Evolutionary conservation across 2,113 vertebrate genomes (phyloP).

Genomic region (Dicentrarchus labrax): DNA sequence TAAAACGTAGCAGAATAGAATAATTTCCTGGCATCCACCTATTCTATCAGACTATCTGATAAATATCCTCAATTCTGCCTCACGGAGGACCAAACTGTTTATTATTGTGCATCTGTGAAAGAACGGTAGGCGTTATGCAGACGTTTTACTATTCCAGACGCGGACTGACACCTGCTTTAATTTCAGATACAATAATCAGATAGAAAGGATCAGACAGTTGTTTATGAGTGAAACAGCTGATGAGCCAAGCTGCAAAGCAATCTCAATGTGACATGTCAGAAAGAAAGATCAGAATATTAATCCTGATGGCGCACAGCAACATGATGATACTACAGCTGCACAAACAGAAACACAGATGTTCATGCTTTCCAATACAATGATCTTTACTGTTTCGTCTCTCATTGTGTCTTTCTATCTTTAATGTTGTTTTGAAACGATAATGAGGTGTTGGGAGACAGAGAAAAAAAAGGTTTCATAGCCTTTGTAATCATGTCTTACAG

Average conservation of each 20-base stretch:
- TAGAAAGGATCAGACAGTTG: neutral
- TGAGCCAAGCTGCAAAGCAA: neutral
- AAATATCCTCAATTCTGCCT: neutral
- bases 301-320: neutral
- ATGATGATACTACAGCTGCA: neutral
- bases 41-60: neutral
- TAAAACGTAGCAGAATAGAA: neutral
- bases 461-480: neutral
- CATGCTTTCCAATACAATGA: neutral
- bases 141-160: neutral
- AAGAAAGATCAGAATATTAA: constrained; percentile 33
- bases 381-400: neutral
- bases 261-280: neutral
- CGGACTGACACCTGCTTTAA: neutral
- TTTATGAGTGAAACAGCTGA: constrained; percentile 10
- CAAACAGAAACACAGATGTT: neutral
- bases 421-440: neutral
- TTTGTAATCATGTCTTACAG: neutral
- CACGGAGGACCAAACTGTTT: neutral
- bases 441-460: neutral
- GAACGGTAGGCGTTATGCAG: neutral
- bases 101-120: neutral
- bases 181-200: neutral
- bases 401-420: neutral
- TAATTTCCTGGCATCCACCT: neutral